Conservation (phyloP, 2,113 vertebrate species). For the Salvelinus namaycush region DNA sequence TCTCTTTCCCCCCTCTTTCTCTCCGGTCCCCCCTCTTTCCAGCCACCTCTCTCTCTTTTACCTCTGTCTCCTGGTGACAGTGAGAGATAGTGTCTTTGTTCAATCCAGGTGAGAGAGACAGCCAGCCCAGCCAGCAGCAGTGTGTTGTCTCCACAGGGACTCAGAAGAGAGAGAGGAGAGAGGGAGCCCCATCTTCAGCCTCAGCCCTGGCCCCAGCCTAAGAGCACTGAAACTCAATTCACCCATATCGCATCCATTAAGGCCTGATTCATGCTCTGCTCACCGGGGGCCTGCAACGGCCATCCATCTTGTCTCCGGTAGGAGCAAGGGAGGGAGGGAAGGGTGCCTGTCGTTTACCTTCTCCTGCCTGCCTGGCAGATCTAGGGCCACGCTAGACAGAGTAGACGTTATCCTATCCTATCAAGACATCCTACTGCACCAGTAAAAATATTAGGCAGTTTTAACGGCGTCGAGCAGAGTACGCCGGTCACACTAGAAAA, state of each 20-base stretch:
- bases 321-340: neutral
- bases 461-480: slow-evolving; percentile 19
- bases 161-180: neutral
- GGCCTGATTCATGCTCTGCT: slow-evolving; percentile 50
- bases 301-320: slow-evolving; percentile 47
- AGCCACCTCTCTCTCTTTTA: slow-evolving; percentile 13
- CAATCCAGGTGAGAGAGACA: slow-evolving; percentile 13
- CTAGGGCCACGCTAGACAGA: slow-evolving; percentile 22
- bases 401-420: slow-evolving; percentile 12
- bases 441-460: slow-evolving; percentile 46
- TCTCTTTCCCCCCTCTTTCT: neutral
- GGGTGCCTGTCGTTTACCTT: slow-evolving; percentile 39
- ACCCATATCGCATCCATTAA: slow-evolving; percentile 45
- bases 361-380: slow-evolving; percentile 27
- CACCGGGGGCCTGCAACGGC: slow-evolving; percentile 27
- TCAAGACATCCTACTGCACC: slow-evolving; percentile 32
- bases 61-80: slow-evolving; percentile 41
- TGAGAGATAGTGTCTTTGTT: slow-evolving; percentile 53
- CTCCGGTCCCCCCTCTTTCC: neutral
- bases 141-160: neutral
- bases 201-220: neutral
- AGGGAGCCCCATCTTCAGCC: slow-evolving; percentile 11
- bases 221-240: slow-evolving; percentile 45
- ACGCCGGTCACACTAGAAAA: slow-evolving; percentile 15
- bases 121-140: neutral